Conservation (phyloP, 2,888 invertebrate genomes). For the Himalopsyche tibetana region DNA sequence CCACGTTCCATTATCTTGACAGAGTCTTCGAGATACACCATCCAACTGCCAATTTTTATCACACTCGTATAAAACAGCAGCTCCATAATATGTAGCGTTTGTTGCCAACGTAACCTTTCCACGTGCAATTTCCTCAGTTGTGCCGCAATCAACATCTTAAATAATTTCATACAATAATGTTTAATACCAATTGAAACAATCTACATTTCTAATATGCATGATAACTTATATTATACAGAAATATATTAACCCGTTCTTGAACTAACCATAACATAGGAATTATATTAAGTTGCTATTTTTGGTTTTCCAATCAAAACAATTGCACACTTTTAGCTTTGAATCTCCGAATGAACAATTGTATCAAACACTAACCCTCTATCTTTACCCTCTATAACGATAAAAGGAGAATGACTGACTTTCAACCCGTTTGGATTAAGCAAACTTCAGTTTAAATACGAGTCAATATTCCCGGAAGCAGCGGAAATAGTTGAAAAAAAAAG, state of each 20-base stretch:
- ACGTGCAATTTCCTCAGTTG: conserved; percentile 83
- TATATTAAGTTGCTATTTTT: neutral
- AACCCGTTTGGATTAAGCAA: no score
- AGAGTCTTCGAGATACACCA: conserved; percentile 88
- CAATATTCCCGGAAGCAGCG: no score
- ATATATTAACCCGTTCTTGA: neutral
- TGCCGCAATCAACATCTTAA: conserved; percentile 90
- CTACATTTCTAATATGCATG: no score
- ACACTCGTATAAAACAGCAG: conserved; percentile 90
- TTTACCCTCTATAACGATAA: neutral
- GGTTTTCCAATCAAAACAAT: neutral
- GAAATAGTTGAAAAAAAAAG: no score
- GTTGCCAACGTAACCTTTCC: conserved; percentile 88
- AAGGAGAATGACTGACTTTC: no score
- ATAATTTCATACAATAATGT: conserved; percentile 55
- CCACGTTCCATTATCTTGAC: conserved; percentile 94
- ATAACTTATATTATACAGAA: neutral
- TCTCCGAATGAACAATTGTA: neutral
- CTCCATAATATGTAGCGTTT: conserved; percentile 93
- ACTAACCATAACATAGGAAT: neutral
- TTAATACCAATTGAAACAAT: no score
- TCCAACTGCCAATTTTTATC: conserved; percentile 87
- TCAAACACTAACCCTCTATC: neutral
- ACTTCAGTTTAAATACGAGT: no score
- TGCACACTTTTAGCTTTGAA: neutral